Evolutionary conservation across 1,140 invertebrate genomes (phyloP), one percentile per base, ranked within the genome.

Genomic region (Tribolium madens): DNA sequence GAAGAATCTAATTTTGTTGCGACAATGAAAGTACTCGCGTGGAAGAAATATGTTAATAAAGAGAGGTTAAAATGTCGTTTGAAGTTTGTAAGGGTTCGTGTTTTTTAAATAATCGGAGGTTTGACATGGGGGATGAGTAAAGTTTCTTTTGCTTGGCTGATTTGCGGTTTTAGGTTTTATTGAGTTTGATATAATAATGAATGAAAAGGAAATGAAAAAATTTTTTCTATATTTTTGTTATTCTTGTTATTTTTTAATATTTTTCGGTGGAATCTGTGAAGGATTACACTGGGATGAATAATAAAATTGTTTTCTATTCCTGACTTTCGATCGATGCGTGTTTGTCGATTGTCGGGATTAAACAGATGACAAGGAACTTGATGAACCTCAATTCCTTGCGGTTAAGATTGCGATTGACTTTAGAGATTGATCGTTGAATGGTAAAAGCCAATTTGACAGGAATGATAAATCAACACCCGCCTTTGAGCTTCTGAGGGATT

Each of bases 371-470:
- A 26, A 64, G 57, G 21, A 33, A 31, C 57, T 64, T 4, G 26
- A 3, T n/a, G n/a, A 64, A 57, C 50, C 14, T 10, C 53, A 10
- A 26, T 60, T 21, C 17, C 17, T 64, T 31, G 53, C 21, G 53
- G 53, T 60, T n/a, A 60, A 31, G 17, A 31, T n/a, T 26, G 53
- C 9, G 12, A 64, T 33, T 64, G 57, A 64, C 57, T 33, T 14
- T 12, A 10, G 26, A 64, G 57, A 33, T 64, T 64, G 57, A 64
- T 64, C 57, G 26, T 64, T 64, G 57, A 64, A 64, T 33, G 26
- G 21, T 33, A 33, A 64, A 18, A 64, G 57, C 21, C 21, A 33
- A 18, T 64, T 18, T 57, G 52, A 57, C 17, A 9, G 52, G 9
- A 57, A 21, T 12, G 52, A 33, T 64, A 64, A 64, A 64, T 64